Percentiles rank a stretch among this genome's conserved stretches.
Evolutionary conservation across 2,888 invertebrate genomes (phyloP).

Genomic region (Hofmannophila pseudospretella): DNA sequence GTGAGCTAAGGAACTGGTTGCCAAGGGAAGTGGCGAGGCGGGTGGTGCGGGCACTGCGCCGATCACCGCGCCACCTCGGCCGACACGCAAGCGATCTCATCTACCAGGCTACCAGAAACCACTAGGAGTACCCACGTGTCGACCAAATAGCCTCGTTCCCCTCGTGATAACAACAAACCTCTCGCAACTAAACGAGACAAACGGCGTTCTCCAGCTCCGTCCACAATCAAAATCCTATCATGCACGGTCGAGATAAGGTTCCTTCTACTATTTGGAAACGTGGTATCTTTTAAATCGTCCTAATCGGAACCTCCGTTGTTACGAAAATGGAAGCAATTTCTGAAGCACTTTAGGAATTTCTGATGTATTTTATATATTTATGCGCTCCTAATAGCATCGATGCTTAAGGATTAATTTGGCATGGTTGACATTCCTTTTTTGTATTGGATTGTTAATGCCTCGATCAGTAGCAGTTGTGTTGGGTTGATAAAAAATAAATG

Average conservation of each 20-base stretch:
- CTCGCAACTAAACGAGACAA: conserved; percentile 41
- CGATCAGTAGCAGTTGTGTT: conserved; percentile 23
- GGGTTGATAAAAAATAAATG: conserved; percentile 46
- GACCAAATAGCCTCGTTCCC: conserved; percentile 36
- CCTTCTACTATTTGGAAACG: conserved; percentile 20
- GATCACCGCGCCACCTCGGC: conserved; percentile 72
- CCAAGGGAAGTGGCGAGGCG: not conserved
- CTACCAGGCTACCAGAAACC: conserved; percentile 58
- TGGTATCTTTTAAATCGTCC: conserved; percentile 34
- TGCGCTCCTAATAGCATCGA: conserved; percentile 60
- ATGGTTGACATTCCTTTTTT: conserved; percentile 68
- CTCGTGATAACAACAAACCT: conserved; percentile 47
- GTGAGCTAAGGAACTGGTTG: no score
- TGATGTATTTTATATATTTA: conserved; percentile 52
- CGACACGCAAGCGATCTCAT: conserved; percentile 72
- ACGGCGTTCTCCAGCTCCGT: conserved; percentile 29
- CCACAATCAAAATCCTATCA: conserved; percentile 24
- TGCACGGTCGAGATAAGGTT: conserved; percentile 26
- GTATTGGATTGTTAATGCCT: conserved; percentile 30
- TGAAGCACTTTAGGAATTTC: conserved; percentile 58
- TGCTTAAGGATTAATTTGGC: conserved; percentile 74
- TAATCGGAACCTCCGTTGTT: conserved; percentile 40
- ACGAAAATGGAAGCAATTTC: conserved; percentile 54
- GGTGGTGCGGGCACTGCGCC: conserved; percentile 5
- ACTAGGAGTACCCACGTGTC: conserved; percentile 28